These are phyloP conservation scores for Drosophila engyochracea DNA, from an alignment of 2,888 invertebrate species.

Conservation along the genomic window DNA sequence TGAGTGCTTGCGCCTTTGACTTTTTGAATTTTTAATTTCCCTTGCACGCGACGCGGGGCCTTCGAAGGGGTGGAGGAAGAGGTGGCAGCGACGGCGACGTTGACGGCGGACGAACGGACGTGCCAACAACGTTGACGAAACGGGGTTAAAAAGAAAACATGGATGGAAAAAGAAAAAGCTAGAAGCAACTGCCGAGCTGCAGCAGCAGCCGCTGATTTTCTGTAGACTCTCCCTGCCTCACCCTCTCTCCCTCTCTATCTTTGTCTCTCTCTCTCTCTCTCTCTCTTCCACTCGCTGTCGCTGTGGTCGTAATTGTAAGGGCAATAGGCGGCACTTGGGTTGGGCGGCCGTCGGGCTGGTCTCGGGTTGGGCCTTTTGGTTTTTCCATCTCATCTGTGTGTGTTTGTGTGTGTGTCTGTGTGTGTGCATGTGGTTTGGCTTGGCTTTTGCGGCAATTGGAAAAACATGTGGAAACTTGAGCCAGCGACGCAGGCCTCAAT, in stretches of 20 bases:
- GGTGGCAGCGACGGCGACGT: conserved; percentile 2
- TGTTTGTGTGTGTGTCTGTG: conserved; percentile 14
- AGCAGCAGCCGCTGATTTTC: conserved; percentile 47
- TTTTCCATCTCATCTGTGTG: conserved; percentile 52
- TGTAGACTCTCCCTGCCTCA: conserved; percentile 24
- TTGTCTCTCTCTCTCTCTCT: conserved; percentile 8
- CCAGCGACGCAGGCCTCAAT: conserved; percentile 69
- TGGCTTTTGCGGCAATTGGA: conserved; percentile 61
- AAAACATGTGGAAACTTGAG: conserved; percentile 79
- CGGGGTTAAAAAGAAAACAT: conserved; percentile 80
- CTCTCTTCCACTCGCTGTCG: conserved; percentile 4
- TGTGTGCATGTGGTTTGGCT: conserved; percentile 38
- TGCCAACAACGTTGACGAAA: conserved; percentile 71
- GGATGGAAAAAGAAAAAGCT: conserved; percentile 76
- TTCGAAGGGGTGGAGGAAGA: conserved; percentile 11
- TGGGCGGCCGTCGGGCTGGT: conserved; percentile 60
- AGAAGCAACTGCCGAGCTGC: conserved; percentile 70
- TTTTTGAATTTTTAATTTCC: conserved; percentile 81
- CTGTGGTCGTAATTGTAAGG: conserved; percentile 66
- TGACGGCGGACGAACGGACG: conserved; percentile 51
- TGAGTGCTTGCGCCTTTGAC: conserved; percentile 76
- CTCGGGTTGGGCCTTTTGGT: conserved; percentile 63
- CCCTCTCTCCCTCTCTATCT: conserved; percentile 12
- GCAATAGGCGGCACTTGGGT: conserved; percentile 75
- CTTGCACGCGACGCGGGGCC: conserved; percentile 68